Evolutionary conservation across 2,797 vertebrate species (phyloP).

Genomic region (Enteromius radiatus): DNA sequence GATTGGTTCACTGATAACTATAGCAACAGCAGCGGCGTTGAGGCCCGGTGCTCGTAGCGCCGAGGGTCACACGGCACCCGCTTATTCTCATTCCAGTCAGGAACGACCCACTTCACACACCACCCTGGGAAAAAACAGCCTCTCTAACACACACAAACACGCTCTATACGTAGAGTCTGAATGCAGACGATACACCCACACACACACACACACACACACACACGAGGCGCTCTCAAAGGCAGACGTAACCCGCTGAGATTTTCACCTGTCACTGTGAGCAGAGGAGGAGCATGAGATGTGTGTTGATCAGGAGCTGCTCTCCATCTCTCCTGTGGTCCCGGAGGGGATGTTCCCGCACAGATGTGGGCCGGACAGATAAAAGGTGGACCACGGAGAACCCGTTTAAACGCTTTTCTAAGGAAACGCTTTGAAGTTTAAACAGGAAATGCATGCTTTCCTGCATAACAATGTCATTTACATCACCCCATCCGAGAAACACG

Average conservation of each 20-base stretch:
- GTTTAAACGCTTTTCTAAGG: constrained; percentile 37
- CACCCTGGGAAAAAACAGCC: constrained; percentile 70
- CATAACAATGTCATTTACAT: constrained; percentile 28
- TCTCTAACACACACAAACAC: constrained; percentile 50
- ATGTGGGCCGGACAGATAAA: constrained; percentile 30
- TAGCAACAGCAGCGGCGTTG: constrained; percentile 76
- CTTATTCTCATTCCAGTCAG: constrained; percentile 82
- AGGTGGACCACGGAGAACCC: constrained; percentile 22
- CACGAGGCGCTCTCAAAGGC: not conserved
- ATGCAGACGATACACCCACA: not conserved
- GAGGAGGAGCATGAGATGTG: constrained; percentile 36
- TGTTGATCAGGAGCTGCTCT: constrained; percentile 18
- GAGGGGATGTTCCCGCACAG: constrained; percentile 39
- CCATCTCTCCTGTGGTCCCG: constrained; percentile 10
- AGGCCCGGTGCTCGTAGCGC: constrained; percentile 62
- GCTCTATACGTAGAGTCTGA: constrained; percentile 16
- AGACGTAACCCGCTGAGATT: not conserved
- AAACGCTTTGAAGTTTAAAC: constrained; percentile 37
- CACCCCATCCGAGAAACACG: not conserved
- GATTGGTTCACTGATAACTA: constrained; percentile 75
- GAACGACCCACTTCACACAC: constrained; percentile 79
- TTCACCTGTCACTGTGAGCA: constrained; percentile 34
- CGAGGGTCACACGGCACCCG: constrained; percentile 32
- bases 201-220: not conserved
- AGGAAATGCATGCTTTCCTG: constrained; percentile 14